phyloP scores from a whole-genome alignment of 2,113 vertebrate genomes.

The Neolamprologus kungweensis region DNA sequence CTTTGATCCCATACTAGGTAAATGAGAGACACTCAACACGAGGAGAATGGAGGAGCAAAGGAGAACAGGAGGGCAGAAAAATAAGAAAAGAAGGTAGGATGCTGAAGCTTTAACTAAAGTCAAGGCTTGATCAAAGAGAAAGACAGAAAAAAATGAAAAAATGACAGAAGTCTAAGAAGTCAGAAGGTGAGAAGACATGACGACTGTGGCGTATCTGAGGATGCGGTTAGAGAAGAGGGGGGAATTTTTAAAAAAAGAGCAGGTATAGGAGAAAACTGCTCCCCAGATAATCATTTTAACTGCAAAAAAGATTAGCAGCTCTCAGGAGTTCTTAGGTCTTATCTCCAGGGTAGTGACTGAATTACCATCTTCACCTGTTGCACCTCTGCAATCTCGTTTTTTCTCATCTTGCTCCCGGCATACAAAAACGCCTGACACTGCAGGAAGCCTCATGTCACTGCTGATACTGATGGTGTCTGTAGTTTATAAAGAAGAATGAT shows the following conservation, averaged over 20 bases:
- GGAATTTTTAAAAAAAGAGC: background rate
- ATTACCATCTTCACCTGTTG: constrained; percentile 41
- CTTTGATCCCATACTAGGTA: background rate
- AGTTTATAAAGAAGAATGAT: background rate
- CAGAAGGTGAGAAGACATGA: background rate
- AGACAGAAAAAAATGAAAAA: background rate
- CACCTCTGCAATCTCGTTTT: background rate
- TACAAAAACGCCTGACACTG: background rate
- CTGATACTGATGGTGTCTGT: background rate
- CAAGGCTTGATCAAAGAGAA: background rate
- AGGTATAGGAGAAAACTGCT: background rate
- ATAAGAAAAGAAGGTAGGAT: background rate
- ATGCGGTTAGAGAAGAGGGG: background rate
- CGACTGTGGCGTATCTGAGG: constrained; percentile 3
- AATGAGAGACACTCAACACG: background rate
- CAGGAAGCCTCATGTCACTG: background rate
- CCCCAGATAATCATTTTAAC: background rate
- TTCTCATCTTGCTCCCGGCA: background rate
- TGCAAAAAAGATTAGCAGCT: constrained; percentile 17
- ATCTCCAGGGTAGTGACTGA: constrained; percentile 9
- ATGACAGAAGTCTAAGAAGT: background rate
- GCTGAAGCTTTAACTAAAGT: background rate
- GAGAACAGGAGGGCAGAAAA: background rate
- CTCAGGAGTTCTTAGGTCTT: constrained; percentile 16
- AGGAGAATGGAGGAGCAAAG: background rate